Conservation (phyloP, 2,888 invertebrate species). For the Euspilapteryx auroguttella region DNA sequence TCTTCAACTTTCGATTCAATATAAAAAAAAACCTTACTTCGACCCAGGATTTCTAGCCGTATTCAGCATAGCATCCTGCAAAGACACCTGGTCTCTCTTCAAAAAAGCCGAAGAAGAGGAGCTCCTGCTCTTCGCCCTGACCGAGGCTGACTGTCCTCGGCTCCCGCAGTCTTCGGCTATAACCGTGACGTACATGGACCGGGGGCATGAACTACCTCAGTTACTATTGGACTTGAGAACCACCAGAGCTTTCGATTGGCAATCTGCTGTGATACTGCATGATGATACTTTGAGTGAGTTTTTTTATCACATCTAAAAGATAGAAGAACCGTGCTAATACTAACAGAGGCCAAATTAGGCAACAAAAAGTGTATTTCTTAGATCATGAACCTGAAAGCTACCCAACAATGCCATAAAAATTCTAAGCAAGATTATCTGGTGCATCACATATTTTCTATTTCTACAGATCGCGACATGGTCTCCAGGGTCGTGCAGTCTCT, state of each 20-base stretch:
- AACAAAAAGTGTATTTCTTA: too few species aligned
- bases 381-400: too few species aligned
- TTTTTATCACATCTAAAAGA: neutral
- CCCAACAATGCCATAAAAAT: too few species aligned
- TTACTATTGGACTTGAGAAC: slow-evolving; percentile 74
- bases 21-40: too few species aligned
- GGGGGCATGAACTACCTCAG: slow-evolving; percentile 77
- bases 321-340: neutral
- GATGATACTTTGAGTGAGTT: slow-evolving; percentile 71
- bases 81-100: slow-evolving; percentile 74
- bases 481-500: slow-evolving; percentile 64
- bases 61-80: slow-evolving; percentile 74
- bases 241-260: slow-evolving; percentile 69
- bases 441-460: neutral
- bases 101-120: slow-evolving; percentile 64
- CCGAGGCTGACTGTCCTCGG: slow-evolving; percentile 79
- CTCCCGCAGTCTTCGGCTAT: slow-evolving; percentile 68
- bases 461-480: slow-evolving; percentile 65
- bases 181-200: slow-evolving; percentile 68
- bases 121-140: slow-evolving; percentile 72
- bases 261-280: slow-evolving; percentile 69
- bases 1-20: too few species aligned
- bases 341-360: too few species aligned
- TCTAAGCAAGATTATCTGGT: too few species aligned
- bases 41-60: too few species aligned